Percentiles rank a stretch among this genome's conserved stretches.
phyloP scores from a whole-genome alignment of 2,113 vertebrate genomes.

The Holacanthus passer region DNA sequence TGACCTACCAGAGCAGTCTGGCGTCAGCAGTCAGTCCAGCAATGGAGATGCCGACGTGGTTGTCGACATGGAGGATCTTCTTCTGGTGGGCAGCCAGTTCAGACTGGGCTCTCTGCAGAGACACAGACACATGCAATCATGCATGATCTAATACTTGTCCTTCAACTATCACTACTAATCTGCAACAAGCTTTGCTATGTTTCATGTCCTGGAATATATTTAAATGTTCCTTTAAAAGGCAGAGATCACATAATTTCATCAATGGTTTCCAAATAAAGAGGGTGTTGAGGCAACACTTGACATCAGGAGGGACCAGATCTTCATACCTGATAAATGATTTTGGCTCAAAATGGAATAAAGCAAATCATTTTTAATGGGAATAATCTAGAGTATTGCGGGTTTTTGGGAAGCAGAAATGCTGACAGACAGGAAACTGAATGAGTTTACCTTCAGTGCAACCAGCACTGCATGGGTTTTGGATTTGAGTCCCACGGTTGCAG shows the following conservation, averaged over 20 bases:
- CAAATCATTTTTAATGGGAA: not conserved
- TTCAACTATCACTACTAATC: not conserved
- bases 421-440: not conserved
- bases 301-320: not conserved
- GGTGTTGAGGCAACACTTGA: not conserved
- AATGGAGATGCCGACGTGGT: slow-evolving; percentile 97
- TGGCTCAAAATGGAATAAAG: not conserved
- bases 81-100: slow-evolving; percentile 99
- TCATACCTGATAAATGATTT: not conserved
- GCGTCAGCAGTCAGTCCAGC: slow-evolving; percentile 98
- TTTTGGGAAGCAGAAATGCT: not conserved
- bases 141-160: not conserved
- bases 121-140: slow-evolving; percentile 7
- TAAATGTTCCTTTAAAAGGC: not conserved
- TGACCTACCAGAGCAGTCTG: slow-evolving; percentile 92
- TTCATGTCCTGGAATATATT: not conserved
- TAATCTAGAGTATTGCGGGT: not conserved
- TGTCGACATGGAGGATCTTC: slow-evolving; percentile 99
- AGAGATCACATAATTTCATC: not conserved
- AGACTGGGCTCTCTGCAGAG: slow-evolving; percentile 94
- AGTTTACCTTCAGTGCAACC: slow-evolving; percentile 93
- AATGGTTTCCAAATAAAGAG: not conserved
- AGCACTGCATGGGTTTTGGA: slow-evolving; percentile 93
- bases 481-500: slow-evolving; percentile 96
- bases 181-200: too few relatives aligned